Evolutionary conservation across 2,113 vertebrate species (phyloP).

Genomic region (Epinephelus fuscoguttatus): DNA sequence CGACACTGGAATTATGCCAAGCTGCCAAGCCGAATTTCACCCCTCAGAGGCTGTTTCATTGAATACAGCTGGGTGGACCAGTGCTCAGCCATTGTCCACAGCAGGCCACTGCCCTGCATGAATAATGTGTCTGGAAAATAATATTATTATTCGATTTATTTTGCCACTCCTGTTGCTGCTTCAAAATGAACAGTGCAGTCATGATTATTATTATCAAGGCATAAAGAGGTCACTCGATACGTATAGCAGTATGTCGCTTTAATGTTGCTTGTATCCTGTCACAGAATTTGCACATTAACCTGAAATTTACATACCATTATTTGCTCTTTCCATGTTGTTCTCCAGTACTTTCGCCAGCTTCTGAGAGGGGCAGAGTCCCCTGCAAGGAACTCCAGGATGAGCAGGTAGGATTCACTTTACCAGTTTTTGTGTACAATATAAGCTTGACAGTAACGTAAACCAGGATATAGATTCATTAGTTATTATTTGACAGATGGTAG

Average conservation of each 20-base stretch:
- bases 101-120: conserved; percentile 45
- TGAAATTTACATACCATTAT: background rate
- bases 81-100: conserved; percentile 59
- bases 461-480: background rate
- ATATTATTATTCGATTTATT: conserved; percentile 13
- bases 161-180: background rate
- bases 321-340: conserved; percentile 36
- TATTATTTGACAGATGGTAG: background rate
- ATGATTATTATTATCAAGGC: conserved; percentile 3
- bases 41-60: conserved; percentile 66
- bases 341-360: conserved; percentile 96
- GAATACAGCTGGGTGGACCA: conserved; percentile 60
- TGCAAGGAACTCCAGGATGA: conserved; percentile 94
- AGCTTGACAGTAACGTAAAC: background rate
- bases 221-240: background rate
- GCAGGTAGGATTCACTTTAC: conserved; percentile 85
- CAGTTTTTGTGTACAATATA: background rate
- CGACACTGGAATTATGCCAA: conserved; percentile 62
- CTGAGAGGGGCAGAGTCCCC: conserved; percentile 95
- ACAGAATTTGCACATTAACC: background rate
- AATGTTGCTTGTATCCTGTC: background rate
- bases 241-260: background rate
- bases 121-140: conserved; percentile 47
- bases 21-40: conserved; percentile 74
- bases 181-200: conserved; percentile 4